A percentile compares a stretch with the other conserved stretches of the same genome.
These are phyloP conservation scores for Drosophila ambigua DNA, from an alignment of 1,140 invertebrate species.

Conservation along the genomic window DNA sequence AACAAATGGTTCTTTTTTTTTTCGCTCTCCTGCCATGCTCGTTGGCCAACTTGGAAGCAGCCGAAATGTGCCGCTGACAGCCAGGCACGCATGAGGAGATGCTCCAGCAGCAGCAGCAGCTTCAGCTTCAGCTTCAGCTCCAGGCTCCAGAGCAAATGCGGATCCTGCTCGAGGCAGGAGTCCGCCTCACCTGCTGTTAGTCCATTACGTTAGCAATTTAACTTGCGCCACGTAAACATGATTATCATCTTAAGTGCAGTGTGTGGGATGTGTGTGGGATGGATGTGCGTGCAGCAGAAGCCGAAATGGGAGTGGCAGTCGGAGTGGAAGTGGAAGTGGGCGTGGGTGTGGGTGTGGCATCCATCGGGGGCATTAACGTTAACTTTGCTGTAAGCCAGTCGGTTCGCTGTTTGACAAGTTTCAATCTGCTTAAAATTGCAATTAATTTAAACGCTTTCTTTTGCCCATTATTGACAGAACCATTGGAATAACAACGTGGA, in stretches of 20 bases:
- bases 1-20: slow-evolving; percentile 52
- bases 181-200: slow-evolving; percentile 73
- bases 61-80: slow-evolving; percentile 71
- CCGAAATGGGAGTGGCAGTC: slow-evolving; percentile 21
- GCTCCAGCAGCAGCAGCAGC: slow-evolving; percentile 54
- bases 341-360: slow-evolving; percentile 39
- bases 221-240: slow-evolving; percentile 81
- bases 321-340: slow-evolving; percentile 10
- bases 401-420: slow-evolving; percentile 63
- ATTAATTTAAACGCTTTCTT: slow-evolving; percentile 71
- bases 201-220: slow-evolving; percentile 81
- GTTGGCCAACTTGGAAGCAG: slow-evolving; percentile 71
- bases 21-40: slow-evolving; percentile 32
- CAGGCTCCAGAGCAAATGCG: neutral
- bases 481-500: slow-evolving; percentile 21
- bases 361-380: slow-evolving; percentile 42
- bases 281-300: slow-evolving; percentile 62
- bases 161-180: slow-evolving; percentile 30
- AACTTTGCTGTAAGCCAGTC: slow-evolving; percentile 51
- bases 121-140: slow-evolving; percentile 19
- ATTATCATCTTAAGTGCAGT: slow-evolving; percentile 81
- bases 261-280: slow-evolving; percentile 32
- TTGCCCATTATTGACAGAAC: slow-evolving; percentile 47
- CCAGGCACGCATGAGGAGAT: slow-evolving; percentile 61
- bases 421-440: slow-evolving; percentile 79